Evolutionary conservation across 1,140 invertebrate genomes (phyloP).

Genomic region (Pseudachorutes palmiensis): DNA sequence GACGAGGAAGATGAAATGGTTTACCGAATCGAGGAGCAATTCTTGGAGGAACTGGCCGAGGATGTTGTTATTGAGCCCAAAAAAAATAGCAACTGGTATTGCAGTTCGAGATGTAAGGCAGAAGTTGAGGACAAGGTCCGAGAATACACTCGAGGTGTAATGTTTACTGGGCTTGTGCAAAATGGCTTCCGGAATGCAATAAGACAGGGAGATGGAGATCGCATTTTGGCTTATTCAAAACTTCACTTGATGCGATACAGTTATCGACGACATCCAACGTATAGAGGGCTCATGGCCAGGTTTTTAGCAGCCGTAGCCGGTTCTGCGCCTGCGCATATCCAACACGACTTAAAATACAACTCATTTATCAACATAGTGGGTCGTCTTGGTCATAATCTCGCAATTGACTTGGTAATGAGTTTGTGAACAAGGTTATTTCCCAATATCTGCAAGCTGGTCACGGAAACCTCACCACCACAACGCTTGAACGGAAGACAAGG

Average conservation of each 20-base stretch:
- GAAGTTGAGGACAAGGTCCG: not conserved
- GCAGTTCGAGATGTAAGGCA: not conserved
- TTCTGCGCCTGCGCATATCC: not conserved
- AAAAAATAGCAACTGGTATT: conserved; percentile 1
- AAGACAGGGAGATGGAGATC: not conserved
- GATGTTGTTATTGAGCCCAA: too few relatives aligned
- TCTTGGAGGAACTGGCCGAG: not conserved
- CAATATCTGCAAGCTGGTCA: not conserved
- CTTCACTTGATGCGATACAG: not conserved
- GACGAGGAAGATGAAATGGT: not conserved
- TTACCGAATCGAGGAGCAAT: not conserved
- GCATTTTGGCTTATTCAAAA: not conserved
- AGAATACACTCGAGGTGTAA: not conserved
- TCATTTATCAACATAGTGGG: not conserved
- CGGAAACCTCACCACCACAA: not conserved
- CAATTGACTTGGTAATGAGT: conserved; percentile 2
- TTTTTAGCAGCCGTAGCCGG: not conserved
- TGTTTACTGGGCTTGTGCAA: not conserved
- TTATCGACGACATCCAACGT: not conserved
- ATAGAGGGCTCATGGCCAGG: not conserved
- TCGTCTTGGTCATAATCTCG: not conserved
- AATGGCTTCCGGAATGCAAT: not conserved
- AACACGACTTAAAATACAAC: conserved; percentile 3
- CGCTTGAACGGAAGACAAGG: not conserved
- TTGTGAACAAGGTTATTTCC: not conserved